These are phyloP conservation scores for Mormyrus iriodes DNA, from an alignment of 2,113 vertebrate species.

Conservation along the genomic window DNA sequence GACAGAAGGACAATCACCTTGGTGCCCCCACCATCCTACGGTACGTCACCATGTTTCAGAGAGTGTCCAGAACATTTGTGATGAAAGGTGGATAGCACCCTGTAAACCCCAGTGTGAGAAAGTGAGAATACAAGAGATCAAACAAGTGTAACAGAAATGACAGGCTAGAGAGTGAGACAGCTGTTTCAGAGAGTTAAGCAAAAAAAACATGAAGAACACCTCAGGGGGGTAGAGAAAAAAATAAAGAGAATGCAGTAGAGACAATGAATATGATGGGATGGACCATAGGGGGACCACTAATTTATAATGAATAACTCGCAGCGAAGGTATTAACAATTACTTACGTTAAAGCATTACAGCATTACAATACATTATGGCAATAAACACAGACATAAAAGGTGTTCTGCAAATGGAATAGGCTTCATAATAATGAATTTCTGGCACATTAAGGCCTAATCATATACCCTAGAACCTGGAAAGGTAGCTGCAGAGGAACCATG, in stretches of 20 bases:
- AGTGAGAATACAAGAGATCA: not conserved
- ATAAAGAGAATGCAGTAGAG: not conserved
- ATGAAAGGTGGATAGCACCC: not conserved
- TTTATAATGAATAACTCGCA: not conserved
- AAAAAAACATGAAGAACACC: conserved; percentile 12
- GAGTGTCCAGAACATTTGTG: not conserved
- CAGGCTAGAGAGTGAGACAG: conserved; percentile 16
- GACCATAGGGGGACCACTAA: not conserved
- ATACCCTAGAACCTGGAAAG: not conserved
- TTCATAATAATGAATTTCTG: not conserved
- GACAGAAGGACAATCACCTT: not conserved
- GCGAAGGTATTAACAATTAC: not conserved
- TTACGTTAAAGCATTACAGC: not conserved
- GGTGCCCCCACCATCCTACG: not conserved
- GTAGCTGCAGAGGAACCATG: not conserved
- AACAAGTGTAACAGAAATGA: conserved; percentile 15
- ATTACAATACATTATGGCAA: not conserved
- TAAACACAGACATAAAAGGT: not conserved
- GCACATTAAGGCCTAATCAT: not conserved
- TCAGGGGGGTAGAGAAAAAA: not conserved
- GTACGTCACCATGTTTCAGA: not conserved
- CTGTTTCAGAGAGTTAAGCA: not conserved
- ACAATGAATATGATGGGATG: not conserved
- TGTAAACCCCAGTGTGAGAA: not conserved
- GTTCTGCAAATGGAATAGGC: not conserved